Evolutionary conservation across 2,113 vertebrate species (phyloP).

Genomic region (Potamarius usumacintae): DNA sequence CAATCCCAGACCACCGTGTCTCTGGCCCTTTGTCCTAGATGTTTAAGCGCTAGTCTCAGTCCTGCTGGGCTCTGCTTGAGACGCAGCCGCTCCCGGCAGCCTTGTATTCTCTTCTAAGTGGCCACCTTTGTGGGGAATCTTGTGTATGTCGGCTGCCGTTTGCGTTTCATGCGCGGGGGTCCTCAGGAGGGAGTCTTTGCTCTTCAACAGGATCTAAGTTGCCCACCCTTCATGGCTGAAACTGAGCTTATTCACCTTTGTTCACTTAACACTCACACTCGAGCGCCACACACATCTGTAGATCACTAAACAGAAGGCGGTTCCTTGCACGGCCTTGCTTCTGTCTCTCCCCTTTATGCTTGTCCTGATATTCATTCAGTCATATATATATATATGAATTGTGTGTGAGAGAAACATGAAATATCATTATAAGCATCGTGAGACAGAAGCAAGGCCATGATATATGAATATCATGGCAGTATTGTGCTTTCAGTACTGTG

Average conservation of each 20-base stretch:
- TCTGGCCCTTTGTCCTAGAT: constrained; percentile 37
- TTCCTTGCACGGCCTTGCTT: no score
- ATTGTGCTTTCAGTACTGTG: no score
- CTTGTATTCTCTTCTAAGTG: constrained; percentile 73
- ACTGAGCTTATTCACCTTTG: constrained; percentile 62
- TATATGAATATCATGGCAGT: neutral
- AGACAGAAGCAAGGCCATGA: no score
- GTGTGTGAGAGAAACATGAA: no score
- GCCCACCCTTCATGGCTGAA: constrained; percentile 62
- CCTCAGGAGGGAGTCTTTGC: constrained; percentile 53
- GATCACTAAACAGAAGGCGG: neutral
- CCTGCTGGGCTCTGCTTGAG: constrained; percentile 36
- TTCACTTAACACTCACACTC: constrained; percentile 57
- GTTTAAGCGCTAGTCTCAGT: constrained; percentile 30
- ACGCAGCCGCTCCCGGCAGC: constrained; percentile 54
- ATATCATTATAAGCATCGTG: no score
- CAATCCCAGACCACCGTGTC: constrained; percentile 50
- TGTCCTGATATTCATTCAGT: no score
- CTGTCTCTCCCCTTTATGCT: no score
- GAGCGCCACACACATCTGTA: constrained; percentile 57
- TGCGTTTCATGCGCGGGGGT: constrained; percentile 73
- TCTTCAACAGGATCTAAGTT: constrained; percentile 66
- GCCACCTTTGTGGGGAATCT: constrained; percentile 67
- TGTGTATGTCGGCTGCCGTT: constrained; percentile 67
- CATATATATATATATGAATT: neutral